Percentiles rank a stretch among this genome's conserved stretches.
Evolutionary conservation across 2,797 vertebrate genomes (phyloP).

Genomic region (Sebastes elongatus): DNA sequence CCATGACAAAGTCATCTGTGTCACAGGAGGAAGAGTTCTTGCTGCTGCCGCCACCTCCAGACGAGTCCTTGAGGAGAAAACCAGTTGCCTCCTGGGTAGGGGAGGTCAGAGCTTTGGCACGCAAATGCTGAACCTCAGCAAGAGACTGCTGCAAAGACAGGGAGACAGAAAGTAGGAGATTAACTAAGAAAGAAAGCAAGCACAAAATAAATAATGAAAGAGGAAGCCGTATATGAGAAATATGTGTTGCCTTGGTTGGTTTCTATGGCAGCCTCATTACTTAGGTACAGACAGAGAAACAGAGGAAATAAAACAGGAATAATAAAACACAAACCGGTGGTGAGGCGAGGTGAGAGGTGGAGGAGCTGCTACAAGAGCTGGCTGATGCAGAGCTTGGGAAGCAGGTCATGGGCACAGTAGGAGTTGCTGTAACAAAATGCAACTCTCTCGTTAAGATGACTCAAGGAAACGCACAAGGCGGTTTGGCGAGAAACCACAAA

Average conservation of each 20-base stretch:
- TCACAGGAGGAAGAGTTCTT: slow-evolving; percentile 97
- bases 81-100: slow-evolving; percentile 88
- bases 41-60: slow-evolving; percentile 88
- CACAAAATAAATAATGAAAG: background rate
- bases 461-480: background rate
- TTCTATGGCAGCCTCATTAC: background rate
- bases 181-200: background rate
- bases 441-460: background rate
- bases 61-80: slow-evolving; percentile 90
- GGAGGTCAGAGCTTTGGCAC: slow-evolving; percentile 88
- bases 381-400: slow-evolving; percentile 95
- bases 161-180: background rate
- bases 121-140: slow-evolving; percentile 91
- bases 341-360: slow-evolving; percentile 95
- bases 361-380: slow-evolving; percentile 98
- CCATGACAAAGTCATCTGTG: slow-evolving; percentile 97
- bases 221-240: background rate
- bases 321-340: slow-evolving; percentile 85
- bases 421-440: slow-evolving; percentile 75
- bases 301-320: background rate
- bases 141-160: slow-evolving; percentile 87
- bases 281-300: background rate
- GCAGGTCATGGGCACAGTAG: slow-evolving; percentile 91
- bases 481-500: background rate
- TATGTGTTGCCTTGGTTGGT: background rate